Conservation (phyloP, 1,140 invertebrate genomes). For the Rhopalosiphum maidis region DNA sequence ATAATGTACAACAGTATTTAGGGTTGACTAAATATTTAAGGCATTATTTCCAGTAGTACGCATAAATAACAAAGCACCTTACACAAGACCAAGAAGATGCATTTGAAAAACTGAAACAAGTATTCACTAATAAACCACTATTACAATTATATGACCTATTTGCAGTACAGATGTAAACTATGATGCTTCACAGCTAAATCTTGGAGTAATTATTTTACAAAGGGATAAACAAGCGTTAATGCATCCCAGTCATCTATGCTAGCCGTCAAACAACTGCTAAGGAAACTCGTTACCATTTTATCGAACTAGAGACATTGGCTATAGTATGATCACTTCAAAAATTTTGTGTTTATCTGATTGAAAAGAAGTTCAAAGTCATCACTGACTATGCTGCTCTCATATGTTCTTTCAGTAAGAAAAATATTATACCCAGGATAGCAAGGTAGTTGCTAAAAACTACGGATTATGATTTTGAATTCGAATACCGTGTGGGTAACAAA, state of each 20-base stretch:
- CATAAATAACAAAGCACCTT: background rate
- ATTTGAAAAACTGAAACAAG: background rate
- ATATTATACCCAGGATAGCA: background rate
- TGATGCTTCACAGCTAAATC: background rate
- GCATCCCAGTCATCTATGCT: background rate
- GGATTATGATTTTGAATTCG: background rate
- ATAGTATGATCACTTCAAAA: background rate
- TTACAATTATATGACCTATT: background rate
- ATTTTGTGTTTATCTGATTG: background rate
- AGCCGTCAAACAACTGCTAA: background rate
- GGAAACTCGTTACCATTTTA: background rate
- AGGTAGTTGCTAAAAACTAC: background rate
- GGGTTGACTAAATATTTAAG: too few species aligned
- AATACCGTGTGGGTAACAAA: background rate
- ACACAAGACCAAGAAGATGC: background rate
- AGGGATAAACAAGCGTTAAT: background rate
- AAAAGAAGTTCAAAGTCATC: background rate
- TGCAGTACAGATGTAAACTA: background rate
- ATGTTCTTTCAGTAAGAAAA: too few species aligned
- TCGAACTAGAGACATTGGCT: slow-evolving; percentile 8
- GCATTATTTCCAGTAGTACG: background rate
- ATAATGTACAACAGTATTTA: too few species aligned
- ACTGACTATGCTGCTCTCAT: background rate
- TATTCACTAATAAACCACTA: background rate
- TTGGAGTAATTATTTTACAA: background rate